Conservation (phyloP, 2,888 invertebrate species). For the Malacosoma neustria region DNA sequence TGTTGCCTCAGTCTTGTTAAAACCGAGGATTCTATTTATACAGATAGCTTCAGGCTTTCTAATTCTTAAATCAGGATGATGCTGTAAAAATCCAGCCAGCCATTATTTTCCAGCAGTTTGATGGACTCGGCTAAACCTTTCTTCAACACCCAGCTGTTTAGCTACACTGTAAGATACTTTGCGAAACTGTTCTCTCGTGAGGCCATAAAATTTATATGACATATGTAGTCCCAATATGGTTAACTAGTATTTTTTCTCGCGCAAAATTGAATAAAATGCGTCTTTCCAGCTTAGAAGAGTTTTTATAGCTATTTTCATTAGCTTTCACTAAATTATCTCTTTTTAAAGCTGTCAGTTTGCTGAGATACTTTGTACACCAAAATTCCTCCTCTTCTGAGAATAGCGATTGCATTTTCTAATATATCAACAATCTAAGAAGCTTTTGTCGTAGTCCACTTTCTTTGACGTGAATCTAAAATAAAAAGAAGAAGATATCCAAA, state of each 20-base stretch:
- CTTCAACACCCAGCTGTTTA: conserved; percentile 1
- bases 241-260: neutral
- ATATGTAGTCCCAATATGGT: neutral
- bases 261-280: no score
- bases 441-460: no score
- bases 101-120: conserved; percentile 9
- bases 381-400: no score
- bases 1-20: neutral
- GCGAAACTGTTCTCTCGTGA: neutral
- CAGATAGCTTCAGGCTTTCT: conserved; percentile 13
- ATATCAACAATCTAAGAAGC: no score
- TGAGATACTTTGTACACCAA: no score
- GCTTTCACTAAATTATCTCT: no score
- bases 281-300: no score
- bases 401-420: no score
- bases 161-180: neutral
- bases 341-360: no score
- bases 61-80: conserved; percentile 16
- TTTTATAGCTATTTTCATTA: no score
- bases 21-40: neutral
- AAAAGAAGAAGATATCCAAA: no score
- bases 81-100: conserved; percentile 13
- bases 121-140: conserved; percentile 2
- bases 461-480: no score
- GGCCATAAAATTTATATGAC: neutral